Evolutionary conservation across 2,113 vertebrate genomes (phyloP).

Genomic region (Pollachius pollachius): DNA sequence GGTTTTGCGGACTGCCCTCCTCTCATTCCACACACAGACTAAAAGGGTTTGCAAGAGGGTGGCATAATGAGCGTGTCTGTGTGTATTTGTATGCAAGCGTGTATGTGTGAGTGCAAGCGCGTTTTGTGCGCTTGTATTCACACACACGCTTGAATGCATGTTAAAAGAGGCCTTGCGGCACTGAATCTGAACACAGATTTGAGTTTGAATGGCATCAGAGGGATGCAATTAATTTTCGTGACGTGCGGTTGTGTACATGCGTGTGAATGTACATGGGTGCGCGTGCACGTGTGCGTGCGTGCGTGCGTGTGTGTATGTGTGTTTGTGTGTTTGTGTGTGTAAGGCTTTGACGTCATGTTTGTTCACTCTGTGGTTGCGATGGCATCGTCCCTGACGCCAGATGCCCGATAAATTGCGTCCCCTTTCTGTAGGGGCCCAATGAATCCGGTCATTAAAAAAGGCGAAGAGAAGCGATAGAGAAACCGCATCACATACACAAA

Average conservation of each 20-base stretch:
- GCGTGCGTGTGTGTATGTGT: background rate
- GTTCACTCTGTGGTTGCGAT: slow-evolving; percentile 62
- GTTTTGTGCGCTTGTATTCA: too few species aligned
- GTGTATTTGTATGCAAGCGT: slow-evolving; percentile 41
- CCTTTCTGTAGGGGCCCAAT: slow-evolving; percentile 60
- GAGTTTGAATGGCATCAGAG: slow-evolving; percentile 14
- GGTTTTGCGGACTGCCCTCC: slow-evolving; percentile 69
- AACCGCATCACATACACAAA: slow-evolving; percentile 22
- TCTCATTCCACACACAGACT: slow-evolving; percentile 70
- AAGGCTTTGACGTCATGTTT: slow-evolving; percentile 68
- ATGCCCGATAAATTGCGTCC: slow-evolving; percentile 61
- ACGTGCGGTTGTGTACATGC: background rate
- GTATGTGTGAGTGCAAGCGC: too few species aligned
- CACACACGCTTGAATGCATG: too few species aligned
- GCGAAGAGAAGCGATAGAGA: slow-evolving; percentile 19
- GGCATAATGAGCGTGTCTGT: slow-evolving; percentile 68
- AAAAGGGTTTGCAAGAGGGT: slow-evolving; percentile 68
- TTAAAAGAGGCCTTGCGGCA: slow-evolving; percentile 39
- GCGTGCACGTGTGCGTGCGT: slow-evolving; percentile 14
- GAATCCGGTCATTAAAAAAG: slow-evolving; percentile 60
- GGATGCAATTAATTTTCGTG: background rate
- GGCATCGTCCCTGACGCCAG: slow-evolving; percentile 69
- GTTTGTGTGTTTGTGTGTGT: background rate
- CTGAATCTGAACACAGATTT: slow-evolving; percentile 38
- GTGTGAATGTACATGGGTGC: background rate